Percentiles rank a stretch among this genome's conserved stretches.
These are phyloP conservation scores for Leptinotarsa haldemani DNA, from an alignment of 2,888 invertebrate species.

Conservation along the genomic window DNA sequence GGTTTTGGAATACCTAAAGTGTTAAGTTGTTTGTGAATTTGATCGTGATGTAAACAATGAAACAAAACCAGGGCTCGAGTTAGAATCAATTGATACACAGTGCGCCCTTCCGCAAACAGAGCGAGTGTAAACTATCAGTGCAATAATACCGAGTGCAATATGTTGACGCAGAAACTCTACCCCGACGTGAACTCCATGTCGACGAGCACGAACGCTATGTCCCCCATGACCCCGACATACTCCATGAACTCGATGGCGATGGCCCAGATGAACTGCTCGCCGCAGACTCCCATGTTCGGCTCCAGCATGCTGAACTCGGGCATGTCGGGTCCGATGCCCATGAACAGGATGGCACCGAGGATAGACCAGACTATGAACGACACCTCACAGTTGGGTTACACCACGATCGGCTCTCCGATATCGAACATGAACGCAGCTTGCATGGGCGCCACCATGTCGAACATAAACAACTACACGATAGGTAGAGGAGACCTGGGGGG, in stretches of 20 bases:
- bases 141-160: conserved; percentile 50
- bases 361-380: conserved; percentile 69
- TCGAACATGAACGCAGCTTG: conserved; percentile 73
- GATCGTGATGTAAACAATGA: conserved; percentile 68
- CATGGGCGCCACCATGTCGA: conserved; percentile 74
- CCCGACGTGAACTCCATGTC: conserved; percentile 79
- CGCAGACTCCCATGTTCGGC: conserved; percentile 70
- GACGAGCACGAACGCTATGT: conserved; percentile 76
- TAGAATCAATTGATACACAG: conserved; percentile 61
- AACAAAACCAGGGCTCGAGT: conserved; percentile 67
- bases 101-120: conserved; percentile 28
- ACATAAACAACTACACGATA: conserved; percentile 72
- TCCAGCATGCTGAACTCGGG: conserved; percentile 67
- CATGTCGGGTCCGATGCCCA: conserved; percentile 71
- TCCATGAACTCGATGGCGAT: conserved; percentile 83
- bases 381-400: conserved; percentile 78
- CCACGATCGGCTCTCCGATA: conserved; percentile 72
- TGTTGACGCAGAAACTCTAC: conserved; percentile 79
- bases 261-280: conserved; percentile 73
- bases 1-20: conserved; percentile 68
- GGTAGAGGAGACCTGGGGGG: conserved; percentile 72
- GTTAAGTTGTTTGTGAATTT: conserved; percentile 67
- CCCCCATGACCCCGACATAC: conserved; percentile 83
- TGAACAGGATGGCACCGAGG: conserved; percentile 67
- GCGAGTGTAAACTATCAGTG: conserved; percentile 43